Base-by-base conservation (phyloP, 2,888 invertebrate genomes). In the Cremastobaeus sp. region DNA sequence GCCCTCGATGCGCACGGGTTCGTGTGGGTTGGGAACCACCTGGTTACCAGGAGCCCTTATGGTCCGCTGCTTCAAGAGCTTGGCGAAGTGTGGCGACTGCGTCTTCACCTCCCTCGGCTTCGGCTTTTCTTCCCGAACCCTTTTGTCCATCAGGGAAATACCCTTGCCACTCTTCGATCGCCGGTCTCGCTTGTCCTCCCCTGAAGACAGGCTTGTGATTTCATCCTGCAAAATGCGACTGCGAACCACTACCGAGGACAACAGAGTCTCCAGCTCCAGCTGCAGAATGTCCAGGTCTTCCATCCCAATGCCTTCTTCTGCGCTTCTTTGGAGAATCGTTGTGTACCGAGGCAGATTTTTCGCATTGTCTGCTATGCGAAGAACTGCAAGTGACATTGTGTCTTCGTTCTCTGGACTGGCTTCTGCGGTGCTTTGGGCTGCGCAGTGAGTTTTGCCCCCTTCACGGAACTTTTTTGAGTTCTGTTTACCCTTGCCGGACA, bases 261-360 rank as follows among this genome's bases (percentile, higher is more conserved):
- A 89, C 48, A 97, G 89, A 15, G 93, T 93, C 88, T 98, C 97
- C 50, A 97, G 88, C 85, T 98, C 97, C 50, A 93, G 88, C 86
- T 98, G 97, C 6, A 98, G 89, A 1, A 92, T 91, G 85, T 97
- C 96, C 45, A 97, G 89, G 84, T 98, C 97, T 80, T 97, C 97
- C 90, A 96, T 93, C 12, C 92, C 93, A 70, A 97, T 91, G 2
- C 92, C 92, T 82, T 95, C 95, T 66, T 94, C 94, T 1, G 91
- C 89, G 25, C 91, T 90, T 59, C 94, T 90, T 8, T 91, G 90
- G 47, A 94, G 88, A 17, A 88, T 83, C 55, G 80, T 80, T 2
- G 76, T 79, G 79, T 93, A 93, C 34, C 93, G 91, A 5, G 94
- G 93, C 71, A 95, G 86, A 70, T 91, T 89, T 48, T 90, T 89